Conservation (phyloP, 2,797 vertebrate genomes). For the Sarcophilus harrisii region DNA sequence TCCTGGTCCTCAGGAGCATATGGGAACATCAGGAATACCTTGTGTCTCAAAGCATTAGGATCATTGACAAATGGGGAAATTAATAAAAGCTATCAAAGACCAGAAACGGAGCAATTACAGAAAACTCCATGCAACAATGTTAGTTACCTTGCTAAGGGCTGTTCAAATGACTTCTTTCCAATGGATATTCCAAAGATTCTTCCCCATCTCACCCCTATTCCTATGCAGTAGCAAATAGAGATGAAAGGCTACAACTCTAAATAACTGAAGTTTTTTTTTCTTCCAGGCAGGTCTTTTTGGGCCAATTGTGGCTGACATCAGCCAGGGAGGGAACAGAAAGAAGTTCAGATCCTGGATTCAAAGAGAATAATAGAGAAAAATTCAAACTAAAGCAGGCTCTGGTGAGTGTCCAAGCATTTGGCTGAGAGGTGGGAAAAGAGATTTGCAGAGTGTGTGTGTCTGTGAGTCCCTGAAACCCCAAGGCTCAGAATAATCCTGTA, state of each 20-base stretch:
- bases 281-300: background rate
- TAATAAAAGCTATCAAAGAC: background rate
- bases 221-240: background rate
- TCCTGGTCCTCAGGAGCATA: background rate
- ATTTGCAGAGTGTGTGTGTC: background rate
- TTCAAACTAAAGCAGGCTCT: background rate
- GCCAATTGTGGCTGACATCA: background rate
- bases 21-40: background rate
- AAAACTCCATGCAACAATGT: background rate
- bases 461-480: background rate
- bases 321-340: background rate
- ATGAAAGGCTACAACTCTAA: background rate
- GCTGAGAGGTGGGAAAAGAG: background rate
- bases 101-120: background rate
- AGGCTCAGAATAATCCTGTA: background rate
- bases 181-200: background rate
- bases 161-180: background rate
- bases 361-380: background rate
- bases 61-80: background rate
- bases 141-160: background rate
- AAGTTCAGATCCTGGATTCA: background rate
- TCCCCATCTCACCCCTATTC: background rate
- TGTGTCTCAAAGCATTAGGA: background rate
- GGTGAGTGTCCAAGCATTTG: background rate
- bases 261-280: background rate